Conservation (phyloP, 2,888 invertebrate genomes). For the Zootermopsis nevadensis region DNA sequence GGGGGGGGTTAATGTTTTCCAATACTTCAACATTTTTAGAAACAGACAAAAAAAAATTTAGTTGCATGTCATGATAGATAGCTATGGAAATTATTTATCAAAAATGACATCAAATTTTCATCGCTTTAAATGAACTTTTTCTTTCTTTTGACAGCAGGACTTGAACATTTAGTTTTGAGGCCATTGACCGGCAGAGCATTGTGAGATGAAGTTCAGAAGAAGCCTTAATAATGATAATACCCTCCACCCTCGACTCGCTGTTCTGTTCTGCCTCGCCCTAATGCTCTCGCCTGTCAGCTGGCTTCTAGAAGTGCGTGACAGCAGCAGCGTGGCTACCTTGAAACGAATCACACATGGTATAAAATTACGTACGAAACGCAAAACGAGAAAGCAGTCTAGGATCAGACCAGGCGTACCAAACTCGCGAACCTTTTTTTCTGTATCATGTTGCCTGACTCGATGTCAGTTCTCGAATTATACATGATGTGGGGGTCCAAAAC, state of each 20-base stretch:
- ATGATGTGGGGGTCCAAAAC: too few relatives aligned
- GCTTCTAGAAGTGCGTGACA: too few relatives aligned
- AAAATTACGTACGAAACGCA: not conserved
- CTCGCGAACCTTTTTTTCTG: too few relatives aligned
- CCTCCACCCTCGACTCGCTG: too few relatives aligned
- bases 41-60: not conserved
- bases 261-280: not conserved
- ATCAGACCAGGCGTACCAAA: too few relatives aligned
- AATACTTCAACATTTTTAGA: too few relatives aligned
- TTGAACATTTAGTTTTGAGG: not conserved
- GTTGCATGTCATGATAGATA: not conserved
- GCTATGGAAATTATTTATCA: not conserved
- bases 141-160: not conserved
- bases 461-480: too few relatives aligned
- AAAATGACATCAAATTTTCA: not conserved
- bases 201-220: not conserved
- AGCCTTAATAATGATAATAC: not conserved
- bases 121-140: not conserved
- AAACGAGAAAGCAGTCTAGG: too few relatives aligned
- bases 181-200: not conserved
- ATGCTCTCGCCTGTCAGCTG: not conserved
- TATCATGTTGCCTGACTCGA: too few relatives aligned
- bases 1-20: too few relatives aligned
- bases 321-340: too few relatives aligned
- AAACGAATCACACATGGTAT: too few relatives aligned